phyloP scores from a whole-genome alignment of 2,888 invertebrate species.

The Seira sanloemensis region DNA sequence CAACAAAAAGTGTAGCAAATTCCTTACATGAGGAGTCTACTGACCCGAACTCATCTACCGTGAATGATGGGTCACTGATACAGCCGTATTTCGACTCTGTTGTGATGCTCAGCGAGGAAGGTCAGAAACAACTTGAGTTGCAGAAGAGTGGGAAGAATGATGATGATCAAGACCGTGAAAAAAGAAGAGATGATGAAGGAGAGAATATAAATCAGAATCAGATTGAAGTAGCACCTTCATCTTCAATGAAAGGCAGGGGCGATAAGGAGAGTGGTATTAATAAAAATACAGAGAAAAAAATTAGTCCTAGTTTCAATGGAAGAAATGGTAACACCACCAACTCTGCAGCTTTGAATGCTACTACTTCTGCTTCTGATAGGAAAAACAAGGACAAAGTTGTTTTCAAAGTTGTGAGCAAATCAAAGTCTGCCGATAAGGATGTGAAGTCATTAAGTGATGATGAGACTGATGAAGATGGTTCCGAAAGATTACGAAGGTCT shows the following conservation, averaged over 20 bases:
- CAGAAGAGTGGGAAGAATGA: slow-evolving; percentile 32
- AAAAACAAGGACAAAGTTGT: slow-evolving; percentile 47
- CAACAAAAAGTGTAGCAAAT: background rate
- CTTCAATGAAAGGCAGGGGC: slow-evolving; percentile 27
- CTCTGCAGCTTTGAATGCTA: no score
- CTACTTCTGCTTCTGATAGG: no score
- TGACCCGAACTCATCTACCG: slow-evolving; percentile 66
- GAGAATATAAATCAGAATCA: slow-evolving; percentile 21
- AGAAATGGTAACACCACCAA: slow-evolving; percentile 23
- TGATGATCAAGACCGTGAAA: slow-evolving; percentile 46
- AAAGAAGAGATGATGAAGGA: slow-evolving; percentile 20
- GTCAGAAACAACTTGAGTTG: slow-evolving; percentile 51
- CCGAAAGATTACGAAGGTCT: slow-evolving; percentile 61
- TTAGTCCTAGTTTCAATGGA: slow-evolving; percentile 48
- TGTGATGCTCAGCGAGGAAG: slow-evolving; percentile 56
- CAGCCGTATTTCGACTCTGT: slow-evolving; percentile 61
- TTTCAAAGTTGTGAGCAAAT: slow-evolving; percentile 42
- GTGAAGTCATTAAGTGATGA: slow-evolving; percentile 34
- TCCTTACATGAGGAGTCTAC: slow-evolving; percentile 34
- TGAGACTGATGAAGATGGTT: slow-evolving; percentile 51
- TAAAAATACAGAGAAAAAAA: slow-evolving; percentile 29
- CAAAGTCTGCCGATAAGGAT: slow-evolving; percentile 17
- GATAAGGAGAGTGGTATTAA: slow-evolving; percentile 24
- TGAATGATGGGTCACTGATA: slow-evolving; percentile 70
- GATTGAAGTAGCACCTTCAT: slow-evolving; percentile 43